Evolutionary conservation across 2,888 invertebrate species (phyloP).

Genomic region (Papilio protenor): DNA sequence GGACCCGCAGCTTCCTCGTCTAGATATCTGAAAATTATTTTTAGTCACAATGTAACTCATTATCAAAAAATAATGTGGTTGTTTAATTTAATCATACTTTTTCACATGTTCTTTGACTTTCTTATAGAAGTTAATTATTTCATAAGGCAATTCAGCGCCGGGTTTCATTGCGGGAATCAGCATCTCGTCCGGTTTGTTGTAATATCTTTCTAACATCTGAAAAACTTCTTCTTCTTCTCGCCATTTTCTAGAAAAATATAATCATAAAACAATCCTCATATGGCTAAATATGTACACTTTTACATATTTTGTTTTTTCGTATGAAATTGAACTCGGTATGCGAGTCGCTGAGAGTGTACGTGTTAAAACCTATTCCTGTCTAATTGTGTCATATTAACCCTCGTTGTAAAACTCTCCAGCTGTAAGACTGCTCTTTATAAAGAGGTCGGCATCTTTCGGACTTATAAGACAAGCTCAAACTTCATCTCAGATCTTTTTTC

Average conservation of each 20-base stretch:
- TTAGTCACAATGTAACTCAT: background rate
- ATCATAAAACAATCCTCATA: background rate
- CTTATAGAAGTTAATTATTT: conserved; percentile 64
- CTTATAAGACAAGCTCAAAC: too few species aligned
- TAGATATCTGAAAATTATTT: conserved; percentile 55
- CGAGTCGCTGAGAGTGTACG: too few species aligned
- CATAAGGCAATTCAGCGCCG: conserved; percentile 64
- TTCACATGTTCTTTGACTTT: conserved; percentile 63
- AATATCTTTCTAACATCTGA: conserved; percentile 71
- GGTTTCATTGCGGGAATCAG: conserved; percentile 70
- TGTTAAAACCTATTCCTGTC: too few species aligned
- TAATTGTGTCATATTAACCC: too few species aligned
- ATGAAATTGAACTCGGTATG: too few species aligned
- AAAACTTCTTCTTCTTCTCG: conserved; percentile 73
- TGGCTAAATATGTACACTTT: background rate
- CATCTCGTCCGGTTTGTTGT: conserved; percentile 76
- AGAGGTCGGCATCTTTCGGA: too few species aligned
- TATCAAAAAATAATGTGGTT: background rate
- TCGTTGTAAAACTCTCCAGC: too few species aligned
- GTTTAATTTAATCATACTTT: conserved; percentile 55
- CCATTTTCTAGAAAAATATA: conserved; percentile 64
- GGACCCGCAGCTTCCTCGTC: conserved; percentile 61
- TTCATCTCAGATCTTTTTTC: too few species aligned
- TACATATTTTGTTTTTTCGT: too few species aligned
- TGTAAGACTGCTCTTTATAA: too few species aligned